Evolutionary conservation across 2,888 invertebrate genomes (phyloP), one percentile per base, ranked within the genome.

Genomic region (Odontocolon sp.): DNA sequence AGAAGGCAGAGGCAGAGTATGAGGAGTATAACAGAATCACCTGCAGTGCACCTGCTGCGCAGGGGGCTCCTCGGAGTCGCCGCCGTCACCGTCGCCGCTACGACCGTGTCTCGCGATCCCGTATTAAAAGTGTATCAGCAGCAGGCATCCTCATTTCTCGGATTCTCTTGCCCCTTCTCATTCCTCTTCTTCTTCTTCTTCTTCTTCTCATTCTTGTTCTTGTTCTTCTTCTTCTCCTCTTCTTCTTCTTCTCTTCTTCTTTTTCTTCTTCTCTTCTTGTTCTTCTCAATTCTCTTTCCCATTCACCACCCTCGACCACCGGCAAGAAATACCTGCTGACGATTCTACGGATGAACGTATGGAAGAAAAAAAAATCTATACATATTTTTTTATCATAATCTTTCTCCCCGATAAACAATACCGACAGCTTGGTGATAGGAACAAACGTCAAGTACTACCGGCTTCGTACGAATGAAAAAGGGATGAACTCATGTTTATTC

Each of bases 31-130:
- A 77, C 76, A 85, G 87, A 89, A 85, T 89, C 89, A 90, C 90
- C 90, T 90, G 89, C 89, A 83, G 87, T 87, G 88, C 90, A 90
- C 89, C 90, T 90, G 90, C 90, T 89, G 89, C 84, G 88, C 89
- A 89, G 90, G 90, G 90, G 90, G 89, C 88, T 89, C 83, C 82
- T 81, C 82, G 80, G 9, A 18, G 33, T 28, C 28, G 50, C 16
- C 38, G 18, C 45, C 38, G 57, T 31, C 45, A 40, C 28, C 40
- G 57, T 38, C 47, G 57, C 71, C 18, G 59, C 68, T 50, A 50
- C 42, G 42, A 67, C 40, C n/a, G 38, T 26, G 40, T 14, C 70
- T 61, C 63, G 56, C 57, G 42, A 50, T 71, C 71, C 67, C 71
- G 77, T 71, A 71, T 71, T 76, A 79, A 77, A 71, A 74, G 77